These are phyloP conservation scores for Atrina japonica DNA, from an alignment of 2,888 invertebrate species.

Conservation along the genomic window DNA sequence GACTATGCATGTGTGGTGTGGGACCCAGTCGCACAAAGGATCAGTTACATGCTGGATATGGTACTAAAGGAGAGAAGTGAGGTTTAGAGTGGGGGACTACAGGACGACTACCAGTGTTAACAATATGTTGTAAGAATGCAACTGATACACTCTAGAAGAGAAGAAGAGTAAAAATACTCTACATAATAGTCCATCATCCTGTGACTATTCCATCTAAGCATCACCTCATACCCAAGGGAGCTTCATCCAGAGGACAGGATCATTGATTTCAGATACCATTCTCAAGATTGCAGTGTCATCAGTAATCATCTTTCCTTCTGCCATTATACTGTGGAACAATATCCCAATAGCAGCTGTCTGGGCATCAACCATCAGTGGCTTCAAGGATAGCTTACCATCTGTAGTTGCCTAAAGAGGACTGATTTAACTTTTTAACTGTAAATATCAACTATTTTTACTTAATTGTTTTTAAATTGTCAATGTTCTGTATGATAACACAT, in stretches of 20 bases:
- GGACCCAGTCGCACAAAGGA: neutral
- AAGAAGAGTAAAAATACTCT: neutral
- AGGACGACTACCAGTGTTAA: neutral
- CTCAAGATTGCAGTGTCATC: no score
- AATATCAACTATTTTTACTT: no score
- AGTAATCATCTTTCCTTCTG: no score
- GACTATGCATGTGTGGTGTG: neutral
- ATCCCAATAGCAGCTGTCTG: neutral
- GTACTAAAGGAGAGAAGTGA: neutral
- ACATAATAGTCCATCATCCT: neutral
- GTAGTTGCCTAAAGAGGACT: slow-evolving; percentile 1
- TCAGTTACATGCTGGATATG: no score
- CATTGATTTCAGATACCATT: no score
- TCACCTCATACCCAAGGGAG: neutral
- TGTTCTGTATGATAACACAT: no score
- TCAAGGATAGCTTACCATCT: neutral
- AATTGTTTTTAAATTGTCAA: no score
- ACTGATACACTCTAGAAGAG: neutral
- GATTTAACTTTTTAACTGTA: neutral
- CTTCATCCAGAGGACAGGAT: neutral
- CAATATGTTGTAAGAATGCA: neutral
- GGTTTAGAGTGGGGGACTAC: neutral
- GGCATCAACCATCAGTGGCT: neutral
- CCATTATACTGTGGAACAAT: neutral
- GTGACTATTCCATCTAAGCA: neutral